These are phyloP conservation scores for Lasioglossum leucozonium DNA, from an alignment of 2,888 invertebrate species.

Conservation along the genomic window DNA sequence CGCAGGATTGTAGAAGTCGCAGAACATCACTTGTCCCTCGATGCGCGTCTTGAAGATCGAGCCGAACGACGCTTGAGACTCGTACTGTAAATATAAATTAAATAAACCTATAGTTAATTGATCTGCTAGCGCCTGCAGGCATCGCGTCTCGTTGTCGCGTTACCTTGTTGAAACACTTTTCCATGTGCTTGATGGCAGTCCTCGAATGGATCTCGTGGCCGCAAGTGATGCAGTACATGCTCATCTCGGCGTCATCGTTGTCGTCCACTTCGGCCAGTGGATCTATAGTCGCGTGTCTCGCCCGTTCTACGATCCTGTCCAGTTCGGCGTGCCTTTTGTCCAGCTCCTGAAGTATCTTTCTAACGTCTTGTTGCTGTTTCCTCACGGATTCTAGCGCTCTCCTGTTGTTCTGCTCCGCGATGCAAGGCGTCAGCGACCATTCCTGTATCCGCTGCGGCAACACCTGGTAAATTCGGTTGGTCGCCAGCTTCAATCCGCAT, in stretches of 20 bases:
- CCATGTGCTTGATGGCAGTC: conserved; percentile 98
- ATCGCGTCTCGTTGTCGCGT: background rate
- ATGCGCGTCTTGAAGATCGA: conserved; percentile 97
- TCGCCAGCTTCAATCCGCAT: conserved; percentile 95
- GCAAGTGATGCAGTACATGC: conserved; percentile 98
- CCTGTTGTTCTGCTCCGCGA: conserved; percentile 93
- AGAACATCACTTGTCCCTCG: conserved; percentile 98
- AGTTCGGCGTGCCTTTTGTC: conserved; percentile 92
- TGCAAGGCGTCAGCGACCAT: conserved; percentile 94
- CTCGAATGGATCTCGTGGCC: conserved; percentile 97
- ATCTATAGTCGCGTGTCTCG: conserved; percentile 90
- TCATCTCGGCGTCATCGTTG: conserved; percentile 90
- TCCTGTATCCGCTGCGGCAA: conserved; percentile 96
- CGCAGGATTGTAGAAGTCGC: conserved; percentile 96
- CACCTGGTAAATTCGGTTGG: conserved; percentile 92
- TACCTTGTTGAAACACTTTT: conserved; percentile 97
- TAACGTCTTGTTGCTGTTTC: conserved; percentile 91
- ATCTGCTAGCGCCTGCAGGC: background rate
- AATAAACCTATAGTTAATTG: background rate
- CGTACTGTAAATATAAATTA: conserved; percentile 87
- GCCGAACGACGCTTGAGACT: conserved; percentile 98
- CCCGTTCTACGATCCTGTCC: conserved; percentile 92
- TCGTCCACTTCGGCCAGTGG: conserved; percentile 87
- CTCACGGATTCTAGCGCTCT: conserved; percentile 90
- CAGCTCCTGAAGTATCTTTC: conserved; percentile 91